A percentile compares a stretch with the other conserved stretches of the same genome.
These are phyloP conservation scores for Thermophis baileyi DNA, from an alignment of 2,113 vertebrate genomes.

Conservation along the genomic window DNA sequence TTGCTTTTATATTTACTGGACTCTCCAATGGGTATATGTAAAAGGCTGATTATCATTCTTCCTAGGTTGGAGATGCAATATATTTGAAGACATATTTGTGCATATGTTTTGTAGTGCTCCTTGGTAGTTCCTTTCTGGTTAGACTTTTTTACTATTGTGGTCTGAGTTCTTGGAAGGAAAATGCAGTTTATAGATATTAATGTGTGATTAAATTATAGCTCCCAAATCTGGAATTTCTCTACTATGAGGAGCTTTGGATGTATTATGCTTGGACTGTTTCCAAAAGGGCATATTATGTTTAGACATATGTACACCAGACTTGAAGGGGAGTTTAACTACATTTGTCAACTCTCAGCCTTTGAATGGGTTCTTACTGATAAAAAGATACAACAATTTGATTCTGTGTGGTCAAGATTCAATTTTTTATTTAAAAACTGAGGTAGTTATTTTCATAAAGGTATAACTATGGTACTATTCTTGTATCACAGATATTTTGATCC, in stretches of 20 bases:
- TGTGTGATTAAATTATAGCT: background rate
- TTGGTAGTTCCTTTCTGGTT: background rate
- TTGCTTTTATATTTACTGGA: background rate
- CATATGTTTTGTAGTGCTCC: background rate
- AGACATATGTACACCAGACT: background rate
- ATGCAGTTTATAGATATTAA: background rate
- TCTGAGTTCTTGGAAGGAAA: background rate
- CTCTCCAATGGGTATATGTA: background rate
- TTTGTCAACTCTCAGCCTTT: background rate
- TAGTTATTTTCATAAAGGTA: background rate
- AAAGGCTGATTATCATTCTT: background rate
- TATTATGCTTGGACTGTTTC: background rate
- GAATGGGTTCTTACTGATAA: background rate
- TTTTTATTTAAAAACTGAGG: background rate
- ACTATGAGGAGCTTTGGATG: background rate
- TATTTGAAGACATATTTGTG: background rate
- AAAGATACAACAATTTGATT: background rate
- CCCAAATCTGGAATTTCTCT: background rate
- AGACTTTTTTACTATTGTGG: background rate
- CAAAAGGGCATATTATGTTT: background rate
- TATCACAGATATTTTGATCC: background rate
- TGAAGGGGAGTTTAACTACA: background rate
- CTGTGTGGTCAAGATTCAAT: background rate
- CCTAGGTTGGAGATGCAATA: background rate
- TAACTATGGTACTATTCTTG: background rate